Base-by-base conservation (phyloP, 2,113 vertebrate species). In the Glareola pratincola region DNA sequence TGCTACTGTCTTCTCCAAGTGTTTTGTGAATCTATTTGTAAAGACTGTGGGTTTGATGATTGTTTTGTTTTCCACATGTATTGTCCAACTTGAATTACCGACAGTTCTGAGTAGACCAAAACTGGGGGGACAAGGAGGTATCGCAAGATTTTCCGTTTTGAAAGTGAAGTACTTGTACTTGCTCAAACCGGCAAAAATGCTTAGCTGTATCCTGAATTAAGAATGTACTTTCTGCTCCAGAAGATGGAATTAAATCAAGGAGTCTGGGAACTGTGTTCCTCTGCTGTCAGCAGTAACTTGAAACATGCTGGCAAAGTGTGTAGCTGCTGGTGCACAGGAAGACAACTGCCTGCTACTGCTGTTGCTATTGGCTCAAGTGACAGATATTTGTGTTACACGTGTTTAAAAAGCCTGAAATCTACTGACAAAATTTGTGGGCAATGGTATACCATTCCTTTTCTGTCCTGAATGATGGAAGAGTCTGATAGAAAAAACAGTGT, bases 341-440 rank as follows among this genome's bases (percentile, higher is more conserved):
- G 92, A 62, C 43, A 95, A 20, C 80, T 92, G 71, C 48, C 64
- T 95, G 75, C 84, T 84, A 24, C 51, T 76, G 79, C 86, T 91
- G 48, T 84, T 77, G 32, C 27, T 72, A 3, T 78, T 91, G 84
- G 94, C 69, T 94, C 43, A 62, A 91, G 57, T 56, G 51, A 26
- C 72, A 75, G 60, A 57, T 88, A 59, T 85, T 92, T 90, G 72
- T 80, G 30, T 53, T 83, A 66, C 0, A 1, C 57, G 21, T 92
- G 48, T 72, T 78, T 72, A 91, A 76, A 53, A 86, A 88, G 68
- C 53, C 76, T 91, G 64, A 81, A 84, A 88, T 72, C 51, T 85
- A 12, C 48, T 66, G 90, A 76, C 54, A 92, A 54, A 82, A 83
- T 94, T 18, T 85, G 54, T 79, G 73, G 54, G 56, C 68, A 77